Evolutionary conservation across 1,140 invertebrate genomes (phyloP), one percentile per base, ranked within the genome.

Genomic region (Drosophila truncata): DNA sequence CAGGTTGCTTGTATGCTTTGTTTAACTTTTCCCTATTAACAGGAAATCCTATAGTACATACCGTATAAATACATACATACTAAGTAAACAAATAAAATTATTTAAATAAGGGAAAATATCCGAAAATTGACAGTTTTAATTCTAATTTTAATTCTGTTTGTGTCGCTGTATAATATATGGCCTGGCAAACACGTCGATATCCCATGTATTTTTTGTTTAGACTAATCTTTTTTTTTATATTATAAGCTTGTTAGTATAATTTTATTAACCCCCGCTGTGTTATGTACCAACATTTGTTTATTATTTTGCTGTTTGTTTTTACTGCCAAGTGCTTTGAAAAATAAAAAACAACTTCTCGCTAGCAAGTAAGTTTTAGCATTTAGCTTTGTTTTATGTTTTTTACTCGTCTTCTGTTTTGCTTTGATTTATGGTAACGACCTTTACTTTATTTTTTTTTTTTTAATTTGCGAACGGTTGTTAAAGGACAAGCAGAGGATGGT

Each of bases 401-500:
- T 20, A 18, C 18, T 39, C 29, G 16, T 71, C 46, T 46, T 61
- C 49, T 73, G 44, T 39, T 49, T 75, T 46, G 52, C 55, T 54
- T 67, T 60, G 46, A 52, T 37, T 77, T 63, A 80, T 78, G 39
- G 41, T 42, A 60, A 72, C 62, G 72, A 72, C 77, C 77, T 77
- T 85, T 72, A 33, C 57, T 31, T 58, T 8, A 10, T 27, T 16
- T 42, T 74, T 7, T 46, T 55, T 54, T 60, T 58, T 23, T 20
- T 8, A 47, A 46, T 61, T 18, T 52, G 35, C 52, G 18, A 57
- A 29, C 20, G 44, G 33, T 18, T 54, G 18, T 47, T 18, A 4
- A 14, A 35, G 39, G 37, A 55, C 31, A 42, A 8, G 18, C 20
- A 16, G 49, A 33, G 55, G 16, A 33, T 37, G 18, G 18, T 25